Base-by-base conservation (phyloP, 2,113 vertebrate species). In the Platycercus adscitus region DNA sequence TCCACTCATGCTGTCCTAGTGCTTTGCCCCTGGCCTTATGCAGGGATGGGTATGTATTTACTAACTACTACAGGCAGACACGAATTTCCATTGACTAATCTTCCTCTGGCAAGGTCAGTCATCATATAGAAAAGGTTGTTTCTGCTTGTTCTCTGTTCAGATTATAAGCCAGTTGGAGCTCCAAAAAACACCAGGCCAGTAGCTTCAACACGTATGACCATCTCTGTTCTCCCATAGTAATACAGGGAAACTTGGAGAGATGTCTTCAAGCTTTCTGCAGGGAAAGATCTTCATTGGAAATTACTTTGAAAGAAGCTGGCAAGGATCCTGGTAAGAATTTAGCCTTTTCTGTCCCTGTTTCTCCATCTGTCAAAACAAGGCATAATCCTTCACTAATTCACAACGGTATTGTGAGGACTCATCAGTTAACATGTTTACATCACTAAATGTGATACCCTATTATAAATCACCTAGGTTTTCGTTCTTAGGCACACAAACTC, bases 301-400 rank as follows among this genome's bases (percentile, higher is more conserved):
- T 71, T 81, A 65, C 70, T 89, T 91, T 92, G 88, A 96, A 91
- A 91, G 81, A 85, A 88, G 90, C 58, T 96, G 93, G 88, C 91
- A 60, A 79, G 63, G 65, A 79, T 92, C 90, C 83, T 96, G 92
- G 80, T 79, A 93, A 84, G 88, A 95, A 93, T 2, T 71, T 93
- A 92, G 65, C 72, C 95, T 95, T 95, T 96, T 89, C 43, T 91
- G 39, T 71, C 72, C 8, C 0, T 75, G 75, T 86, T 95, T 90
- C 56, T 89, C 66, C 56, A 90, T 89, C 86, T 92, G 73, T 91
- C 95, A 94, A 96, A 95, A 91, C 66, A 91, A 86, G 47, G 63
- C 56, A 63, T 72, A 96, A 84, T 84, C 53, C 37, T 95, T 95
- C 73, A 65, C 25, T 79, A 10, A 58, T 85, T 96, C 73, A 84